These are phyloP conservation scores for Pagetopsis macropterus DNA, from an alignment of 2,797 vertebrate species.

Conservation along the genomic window DNA sequence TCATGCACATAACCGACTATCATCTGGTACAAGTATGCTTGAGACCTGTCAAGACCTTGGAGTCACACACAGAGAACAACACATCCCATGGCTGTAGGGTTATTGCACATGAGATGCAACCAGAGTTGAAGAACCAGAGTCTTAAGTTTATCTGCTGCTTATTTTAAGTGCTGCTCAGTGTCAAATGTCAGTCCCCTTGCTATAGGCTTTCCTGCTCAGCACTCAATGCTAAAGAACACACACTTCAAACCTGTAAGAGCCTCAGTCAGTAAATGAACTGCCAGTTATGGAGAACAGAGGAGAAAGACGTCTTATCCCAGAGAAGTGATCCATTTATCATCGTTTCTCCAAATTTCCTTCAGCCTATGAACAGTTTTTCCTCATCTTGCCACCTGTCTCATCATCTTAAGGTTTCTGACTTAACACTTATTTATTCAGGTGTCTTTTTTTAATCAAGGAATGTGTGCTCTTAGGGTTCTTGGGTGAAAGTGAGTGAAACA, in stretches of 20 bases:
- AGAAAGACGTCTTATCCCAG: conserved; percentile 12
- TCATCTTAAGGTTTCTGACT: neutral
- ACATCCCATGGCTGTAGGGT: conserved; percentile 26
- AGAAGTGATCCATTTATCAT: conserved; percentile 28
- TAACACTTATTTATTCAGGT: neutral
- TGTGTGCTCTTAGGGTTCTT: neutral
- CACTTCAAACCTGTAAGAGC: conserved; percentile 41
- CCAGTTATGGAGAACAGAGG: conserved; percentile 23
- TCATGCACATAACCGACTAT: conserved; percentile 30
- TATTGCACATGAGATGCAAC: neutral
- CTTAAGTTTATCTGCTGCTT: conserved; percentile 44
- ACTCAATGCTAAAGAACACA: conserved; percentile 37
- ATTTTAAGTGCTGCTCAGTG: conserved; percentile 31
- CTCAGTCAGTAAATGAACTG: conserved; percentile 44
- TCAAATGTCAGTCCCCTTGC: conserved; percentile 55
- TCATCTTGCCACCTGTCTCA: neutral
- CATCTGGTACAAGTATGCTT: conserved; percentile 17
- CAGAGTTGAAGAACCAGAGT: conserved; percentile 14
- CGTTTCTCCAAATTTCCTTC: conserved; percentile 10
- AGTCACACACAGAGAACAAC: neutral
- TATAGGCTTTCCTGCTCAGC: conserved; percentile 47
- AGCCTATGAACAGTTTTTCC: neutral
- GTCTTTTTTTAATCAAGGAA: neutral
- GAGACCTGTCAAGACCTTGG: conserved; percentile 40
- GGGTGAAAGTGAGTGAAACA: neutral